A percentile compares a stretch with the other conserved stretches of the same genome.
Conservation (phyloP, 2,797 vertebrate species). For the Thripadectes ignobilis region DNA sequence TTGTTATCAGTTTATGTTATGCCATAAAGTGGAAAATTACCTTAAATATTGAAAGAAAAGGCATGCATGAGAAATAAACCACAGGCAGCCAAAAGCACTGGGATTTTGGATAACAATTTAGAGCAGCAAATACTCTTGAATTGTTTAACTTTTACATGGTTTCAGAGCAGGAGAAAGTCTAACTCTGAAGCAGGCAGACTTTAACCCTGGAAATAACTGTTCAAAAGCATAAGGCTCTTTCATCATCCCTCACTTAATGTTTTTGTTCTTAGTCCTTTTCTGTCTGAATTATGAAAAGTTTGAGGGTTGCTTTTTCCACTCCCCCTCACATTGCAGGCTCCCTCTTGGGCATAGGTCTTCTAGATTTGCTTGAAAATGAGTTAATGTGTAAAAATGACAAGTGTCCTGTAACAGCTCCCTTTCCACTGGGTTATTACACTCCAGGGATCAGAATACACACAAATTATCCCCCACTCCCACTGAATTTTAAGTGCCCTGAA, state of each 20-base stretch:
- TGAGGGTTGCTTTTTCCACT: background rate
- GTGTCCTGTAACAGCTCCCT: background rate
- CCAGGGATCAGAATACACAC: background rate
- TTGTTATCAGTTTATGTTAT: constrained; percentile 22
- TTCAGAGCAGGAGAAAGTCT: constrained; percentile 36
- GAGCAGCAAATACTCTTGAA: constrained; percentile 12
- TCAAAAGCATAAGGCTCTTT: background rate
- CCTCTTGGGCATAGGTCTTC: background rate
- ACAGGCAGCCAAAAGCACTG: background rate
- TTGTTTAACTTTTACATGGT: constrained; percentile 28
- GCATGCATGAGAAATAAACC: constrained; percentile 5
- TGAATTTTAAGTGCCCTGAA: background rate
- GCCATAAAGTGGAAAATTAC: constrained; percentile 42
- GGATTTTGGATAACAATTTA: constrained; percentile 19
- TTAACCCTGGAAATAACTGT: background rate
- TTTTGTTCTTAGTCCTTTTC: background rate
- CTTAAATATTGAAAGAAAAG: constrained; percentile 2
- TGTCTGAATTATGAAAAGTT: background rate
- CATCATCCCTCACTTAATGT: background rate
- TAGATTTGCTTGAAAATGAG: background rate
- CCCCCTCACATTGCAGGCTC: background rate
- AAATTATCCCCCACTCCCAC: background rate
- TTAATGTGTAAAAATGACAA: background rate
- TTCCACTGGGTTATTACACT: background rate
- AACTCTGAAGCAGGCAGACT: constrained; percentile 5